Evolutionary conservation across 1,140 invertebrate genomes (phyloP).

Genomic region (Teleogryllus occipitalis): DNA sequence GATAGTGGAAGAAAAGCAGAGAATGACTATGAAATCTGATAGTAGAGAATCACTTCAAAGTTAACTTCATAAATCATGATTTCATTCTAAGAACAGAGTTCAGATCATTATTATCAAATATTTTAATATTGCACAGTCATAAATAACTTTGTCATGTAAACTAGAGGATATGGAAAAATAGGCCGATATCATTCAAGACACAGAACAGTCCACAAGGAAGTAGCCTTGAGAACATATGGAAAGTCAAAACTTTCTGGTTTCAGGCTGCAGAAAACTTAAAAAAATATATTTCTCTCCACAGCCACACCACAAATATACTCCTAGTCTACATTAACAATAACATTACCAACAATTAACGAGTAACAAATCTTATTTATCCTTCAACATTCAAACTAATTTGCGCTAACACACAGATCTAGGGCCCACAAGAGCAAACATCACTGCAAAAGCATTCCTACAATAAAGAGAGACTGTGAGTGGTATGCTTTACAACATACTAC

Average conservation of each 20-base stretch:
- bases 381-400: background rate
- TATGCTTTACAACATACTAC: background rate
- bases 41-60: no score
- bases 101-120: background rate
- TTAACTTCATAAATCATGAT: no score
- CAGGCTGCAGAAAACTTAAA: slow-evolving; percentile 4
- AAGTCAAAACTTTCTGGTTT: slow-evolving; percentile 5
- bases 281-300: slow-evolving; percentile 5
- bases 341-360: slow-evolving; percentile 4
- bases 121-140: background rate
- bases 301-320: slow-evolving; percentile 1
- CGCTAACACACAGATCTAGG: background rate
- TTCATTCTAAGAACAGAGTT: background rate
- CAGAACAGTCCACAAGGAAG: background rate
- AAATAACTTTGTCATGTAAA: background rate
- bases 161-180: slow-evolving; percentile 5
- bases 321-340: slow-evolving; percentile 1
- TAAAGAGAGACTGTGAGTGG: background rate
- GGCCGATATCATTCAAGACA: slow-evolving; percentile 3
- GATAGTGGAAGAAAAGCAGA: no score
- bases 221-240: background rate
- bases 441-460: background rate
- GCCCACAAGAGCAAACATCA: background rate
- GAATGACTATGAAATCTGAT: no score
- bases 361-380: background rate